Percentiles rank a stretch among this genome's conserved stretches.
Conservation (phyloP, 2,797 vertebrate species). For the Cetoscarus ocellatus region DNA sequence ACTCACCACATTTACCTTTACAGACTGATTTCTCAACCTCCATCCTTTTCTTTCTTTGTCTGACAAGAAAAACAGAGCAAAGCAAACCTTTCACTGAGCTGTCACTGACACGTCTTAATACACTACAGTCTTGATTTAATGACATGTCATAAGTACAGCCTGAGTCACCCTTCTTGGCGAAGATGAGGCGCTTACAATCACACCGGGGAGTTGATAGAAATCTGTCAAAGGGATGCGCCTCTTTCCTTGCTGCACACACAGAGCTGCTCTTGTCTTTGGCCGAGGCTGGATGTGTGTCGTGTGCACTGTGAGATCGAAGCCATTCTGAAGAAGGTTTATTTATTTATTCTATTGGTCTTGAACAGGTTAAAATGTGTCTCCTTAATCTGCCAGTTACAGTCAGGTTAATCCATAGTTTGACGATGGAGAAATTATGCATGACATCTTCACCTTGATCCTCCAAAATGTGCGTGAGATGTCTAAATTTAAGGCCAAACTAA, state of each 20-base stretch:
- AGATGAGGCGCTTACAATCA: constrained; percentile 62
- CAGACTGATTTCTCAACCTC: background rate
- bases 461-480: constrained; percentile 6
- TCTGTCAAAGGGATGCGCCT: constrained; percentile 63
- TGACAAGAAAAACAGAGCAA: constrained; percentile 57
- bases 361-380: background rate
- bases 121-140: constrained; percentile 66
- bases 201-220: constrained; percentile 66
- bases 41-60: background rate
- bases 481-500: constrained; percentile 23
- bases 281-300: constrained; percentile 30
- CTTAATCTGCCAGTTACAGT: background rate
- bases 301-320: constrained; percentile 12
- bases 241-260: constrained; percentile 45
- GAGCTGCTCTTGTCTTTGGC: constrained; percentile 47
- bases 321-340: constrained; percentile 6
- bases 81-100: constrained; percentile 72
- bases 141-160: constrained; percentile 57
- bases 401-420: background rate
- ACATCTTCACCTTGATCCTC: constrained; percentile 26
- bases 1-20: background rate
- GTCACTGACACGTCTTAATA: constrained; percentile 75
- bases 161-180: constrained; percentile 68
- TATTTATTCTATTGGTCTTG: constrained; percentile 2
- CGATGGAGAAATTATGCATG: background rate